Percentiles rank a stretch among this genome's conserved stretches.
phyloP scores from a whole-genome alignment of 1,140 invertebrate genomes.

The Laupala kohalensis region DNA sequence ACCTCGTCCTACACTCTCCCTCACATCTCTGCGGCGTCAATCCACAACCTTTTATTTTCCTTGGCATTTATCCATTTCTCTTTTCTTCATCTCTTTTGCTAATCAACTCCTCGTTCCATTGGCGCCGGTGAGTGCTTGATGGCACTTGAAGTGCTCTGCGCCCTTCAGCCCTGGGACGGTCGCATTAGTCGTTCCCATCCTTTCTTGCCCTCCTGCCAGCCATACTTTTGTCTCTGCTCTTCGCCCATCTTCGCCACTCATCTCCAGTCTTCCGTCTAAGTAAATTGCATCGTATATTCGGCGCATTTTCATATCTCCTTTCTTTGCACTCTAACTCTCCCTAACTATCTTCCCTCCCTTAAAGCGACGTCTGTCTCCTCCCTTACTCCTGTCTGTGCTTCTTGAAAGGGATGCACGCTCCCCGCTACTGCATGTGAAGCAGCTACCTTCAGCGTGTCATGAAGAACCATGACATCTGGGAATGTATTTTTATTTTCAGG shows the following conservation, averaged over 20 bases:
- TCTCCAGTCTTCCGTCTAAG: background rate
- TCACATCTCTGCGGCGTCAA: background rate
- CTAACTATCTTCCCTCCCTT: background rate
- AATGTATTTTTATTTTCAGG: too few species aligned
- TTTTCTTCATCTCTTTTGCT: background rate
- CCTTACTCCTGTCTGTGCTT: background rate
- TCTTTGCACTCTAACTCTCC: background rate
- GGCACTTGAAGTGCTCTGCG: too few species aligned
- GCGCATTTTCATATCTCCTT: background rate
- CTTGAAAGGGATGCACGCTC: too few species aligned
- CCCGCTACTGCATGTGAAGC: too few species aligned
- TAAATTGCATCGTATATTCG: background rate
- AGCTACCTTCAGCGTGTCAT: too few species aligned
- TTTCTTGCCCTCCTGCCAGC: too few species aligned
- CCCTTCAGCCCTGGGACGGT: too few species aligned
- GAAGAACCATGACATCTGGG: too few species aligned
- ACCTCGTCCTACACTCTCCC: background rate
- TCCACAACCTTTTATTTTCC: background rate
- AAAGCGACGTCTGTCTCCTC: background rate
- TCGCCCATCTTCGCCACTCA: too few species aligned
- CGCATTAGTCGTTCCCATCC: too few species aligned
- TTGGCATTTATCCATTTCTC: background rate
- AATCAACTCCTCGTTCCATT: background rate
- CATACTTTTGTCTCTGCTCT: too few species aligned
- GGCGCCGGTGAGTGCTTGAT: background rate